Evolutionary conservation across 2,888 invertebrate genomes (phyloP), one percentile per base, ranked within the genome.

Genomic region (Lithosia quadra): DNA sequence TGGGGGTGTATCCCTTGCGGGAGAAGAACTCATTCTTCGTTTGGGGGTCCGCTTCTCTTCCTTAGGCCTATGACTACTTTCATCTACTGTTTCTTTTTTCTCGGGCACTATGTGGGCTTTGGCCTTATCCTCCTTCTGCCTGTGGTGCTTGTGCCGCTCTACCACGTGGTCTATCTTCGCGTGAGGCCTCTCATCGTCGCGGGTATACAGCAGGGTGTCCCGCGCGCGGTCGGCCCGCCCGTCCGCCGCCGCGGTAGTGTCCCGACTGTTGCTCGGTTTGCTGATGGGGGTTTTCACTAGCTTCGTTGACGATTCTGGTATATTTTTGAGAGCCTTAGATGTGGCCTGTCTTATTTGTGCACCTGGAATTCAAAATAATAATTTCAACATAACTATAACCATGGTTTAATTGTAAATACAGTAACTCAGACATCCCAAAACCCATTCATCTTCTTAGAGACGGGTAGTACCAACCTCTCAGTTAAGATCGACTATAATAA

Each of bases 111-210:
- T 24, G 67, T 74, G 57, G 73, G 43, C 70, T 55, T 58, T 74
- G 62, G 21, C 53, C 15, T 22, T 4, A 66, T 66, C 62, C 21
- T 73, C 65, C 15, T 59, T 53, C 0, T 66, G 61, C 24, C 69
- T 90, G 67, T 90, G 85, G 56, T 90, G 87, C 34, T 88, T 87
- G 75, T 93, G 93, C 72, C 87, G 81, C 56, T 89, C 82, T 0
- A 95, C 87, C 1, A 94, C 69, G 58, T 86, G 88, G 79, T 95
- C 95, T 57, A 95, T 92, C 83, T 92, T 93, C 22, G 87, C 89
- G 74, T 95, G 84, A 1, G 90, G 90, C 22, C 33, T 61, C 15
- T 78, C 76, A 62, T 96, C 95, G 8, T 95, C 95, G 7, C 92
- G 87, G 0, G 90, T 88, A 79, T 96, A 96, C 53, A 96, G 75